phyloP scores from a whole-genome alignment of 2,797 vertebrate species.

The Micromesistius poutassou region DNA sequence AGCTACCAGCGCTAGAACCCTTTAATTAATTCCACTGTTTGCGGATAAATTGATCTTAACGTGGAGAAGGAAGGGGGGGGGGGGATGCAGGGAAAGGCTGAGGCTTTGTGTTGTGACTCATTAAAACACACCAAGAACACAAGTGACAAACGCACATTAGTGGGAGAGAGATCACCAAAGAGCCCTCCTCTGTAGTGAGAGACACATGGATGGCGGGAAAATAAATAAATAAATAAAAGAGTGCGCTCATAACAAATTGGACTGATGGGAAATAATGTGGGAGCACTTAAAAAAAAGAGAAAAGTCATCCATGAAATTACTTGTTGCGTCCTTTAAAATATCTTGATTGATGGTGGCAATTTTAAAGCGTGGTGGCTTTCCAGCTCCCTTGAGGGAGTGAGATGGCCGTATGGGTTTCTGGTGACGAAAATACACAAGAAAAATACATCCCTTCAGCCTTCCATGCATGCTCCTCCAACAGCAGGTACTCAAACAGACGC shows the following conservation, averaged over 20 bases:
- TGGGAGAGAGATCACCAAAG: neutral
- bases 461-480: conserved; percentile 25
- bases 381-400: conserved; percentile 55
- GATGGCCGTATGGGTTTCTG: conserved; percentile 4
- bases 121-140: neutral
- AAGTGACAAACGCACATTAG: neutral
- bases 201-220: conserved; percentile 27
- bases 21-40: conserved; percentile 27
- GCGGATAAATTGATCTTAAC: neutral
- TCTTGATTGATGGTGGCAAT: conserved; percentile 74
- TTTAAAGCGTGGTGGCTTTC: conserved; percentile 64
- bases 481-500: conserved; percentile 6
- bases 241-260: conserved; percentile 38
- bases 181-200: neutral
- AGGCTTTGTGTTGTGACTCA: conserved; percentile 42
- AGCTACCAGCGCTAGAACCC: conserved; percentile 12
- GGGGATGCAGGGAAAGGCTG: neutral
- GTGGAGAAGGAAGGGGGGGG: neutral
- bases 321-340: conserved; percentile 64
- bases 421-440: neutral
- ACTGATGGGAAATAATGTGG: conserved; percentile 60
- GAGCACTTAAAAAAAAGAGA: conserved; percentile 62
- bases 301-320: conserved; percentile 65
- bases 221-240: conserved; percentile 18
- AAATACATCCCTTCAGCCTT: conserved; percentile 19